A percentile compares a stretch with the other conserved stretches of the same genome.
Conservation (phyloP, 2,113 vertebrate species). For the Maccullochella peelii region DNA sequence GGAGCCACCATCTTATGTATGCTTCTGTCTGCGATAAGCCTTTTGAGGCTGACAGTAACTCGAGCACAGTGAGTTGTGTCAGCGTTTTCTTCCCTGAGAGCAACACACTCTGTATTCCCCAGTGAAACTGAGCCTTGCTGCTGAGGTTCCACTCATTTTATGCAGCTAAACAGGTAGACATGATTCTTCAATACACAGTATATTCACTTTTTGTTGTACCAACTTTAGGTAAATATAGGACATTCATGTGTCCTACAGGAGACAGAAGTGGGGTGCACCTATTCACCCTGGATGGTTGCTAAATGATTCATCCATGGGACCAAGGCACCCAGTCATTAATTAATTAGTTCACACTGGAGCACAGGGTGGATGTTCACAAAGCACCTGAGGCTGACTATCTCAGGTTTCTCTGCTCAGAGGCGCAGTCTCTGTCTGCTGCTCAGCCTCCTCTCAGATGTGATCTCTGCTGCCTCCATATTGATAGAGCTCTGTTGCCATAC, state of each 20-base stretch:
- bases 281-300: conserved; percentile 57
- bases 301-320: conserved; percentile 78
- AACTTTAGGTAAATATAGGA: not conserved
- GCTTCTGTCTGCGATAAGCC: conserved; percentile 30
- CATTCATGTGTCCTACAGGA: conserved; percentile 12
- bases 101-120: conserved; percentile 49
- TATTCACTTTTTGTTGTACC: not conserved
- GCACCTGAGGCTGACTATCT: conserved; percentile 53
- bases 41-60: conserved; percentile 46
- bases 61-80: conserved; percentile 50
- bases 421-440: conserved; percentile 33
- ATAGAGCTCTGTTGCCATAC: conserved; percentile 60
- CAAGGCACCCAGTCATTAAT: conserved; percentile 74
- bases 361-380: conserved; percentile 49
- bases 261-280: conserved; percentile 22
- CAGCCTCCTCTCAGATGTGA: conserved; percentile 49
- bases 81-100: conserved; percentile 53
- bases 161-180: not conserved
- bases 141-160: conserved; percentile 43
- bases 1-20: conserved; percentile 20
- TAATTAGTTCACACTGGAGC: conserved; percentile 68
- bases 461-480: conserved; percentile 47
- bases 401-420: conserved; percentile 69
- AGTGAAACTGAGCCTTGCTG: conserved; percentile 38
- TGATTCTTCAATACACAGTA: not conserved